phyloP scores from a whole-genome alignment of 2,888 invertebrate genomes.

The Achlya flavicornis region DNA sequence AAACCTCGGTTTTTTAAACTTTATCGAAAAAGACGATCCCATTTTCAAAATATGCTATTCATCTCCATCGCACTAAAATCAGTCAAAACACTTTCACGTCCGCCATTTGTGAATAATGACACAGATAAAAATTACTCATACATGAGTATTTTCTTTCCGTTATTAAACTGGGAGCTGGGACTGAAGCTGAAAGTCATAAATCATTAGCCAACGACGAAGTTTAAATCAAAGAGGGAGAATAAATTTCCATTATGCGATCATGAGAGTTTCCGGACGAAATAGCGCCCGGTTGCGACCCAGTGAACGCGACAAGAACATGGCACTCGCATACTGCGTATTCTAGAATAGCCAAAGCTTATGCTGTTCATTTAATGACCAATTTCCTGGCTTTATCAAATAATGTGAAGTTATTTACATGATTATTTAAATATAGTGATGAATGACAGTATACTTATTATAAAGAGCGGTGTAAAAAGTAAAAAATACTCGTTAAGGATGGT shows the following conservation, averaged over 20 bases:
- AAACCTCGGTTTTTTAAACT: too few relatives aligned
- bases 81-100: neutral
- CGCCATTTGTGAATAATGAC: neutral
- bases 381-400: neutral
- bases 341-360: neutral
- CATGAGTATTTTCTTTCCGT: neutral
- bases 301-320: slow-evolving; percentile 7
- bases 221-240: slow-evolving; percentile 54
- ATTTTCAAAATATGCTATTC: neutral
- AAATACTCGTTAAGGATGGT: too few relatives aligned
- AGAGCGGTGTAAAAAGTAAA: too few relatives aligned
- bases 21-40: neutral
- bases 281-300: slow-evolving; percentile 22
- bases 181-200: slow-evolving; percentile 37
- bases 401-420: too few relatives aligned
- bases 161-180: slow-evolving; percentile 26
- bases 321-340: neutral
- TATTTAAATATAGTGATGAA: too few relatives aligned
- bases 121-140: slow-evolving; percentile 4
- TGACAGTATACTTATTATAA: too few relatives aligned
- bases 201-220: slow-evolving; percentile 45
- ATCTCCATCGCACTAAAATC: neutral
- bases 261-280: slow-evolving; percentile 41
- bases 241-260: slow-evolving; percentile 56
- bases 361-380: neutral